Percentiles rank a stretch among this genome's conserved stretches.
Evolutionary conservation across 1,140 invertebrate species (phyloP).

Genomic region (Apis florea): DNA sequence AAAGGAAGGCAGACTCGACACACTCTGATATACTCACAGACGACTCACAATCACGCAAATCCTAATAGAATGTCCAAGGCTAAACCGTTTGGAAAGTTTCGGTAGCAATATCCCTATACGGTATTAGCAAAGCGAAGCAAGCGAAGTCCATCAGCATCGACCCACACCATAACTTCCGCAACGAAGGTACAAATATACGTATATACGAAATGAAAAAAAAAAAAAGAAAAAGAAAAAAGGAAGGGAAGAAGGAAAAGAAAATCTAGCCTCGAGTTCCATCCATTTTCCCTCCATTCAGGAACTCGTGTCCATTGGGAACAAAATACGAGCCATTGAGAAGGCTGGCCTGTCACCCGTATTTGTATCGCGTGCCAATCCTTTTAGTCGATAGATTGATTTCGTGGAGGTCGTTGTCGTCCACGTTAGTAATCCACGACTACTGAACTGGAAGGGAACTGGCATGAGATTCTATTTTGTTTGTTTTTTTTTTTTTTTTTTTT

Average conservation of each 20-base stretch:
- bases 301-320: background rate
- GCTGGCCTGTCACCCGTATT: background rate
- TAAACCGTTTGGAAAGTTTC: background rate
- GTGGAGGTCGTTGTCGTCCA: background rate
- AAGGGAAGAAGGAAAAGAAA: background rate
- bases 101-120: background rate
- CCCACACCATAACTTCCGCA: background rate
- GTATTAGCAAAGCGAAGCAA: background rate
- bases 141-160: background rate
- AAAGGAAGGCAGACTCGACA: too few relatives aligned
- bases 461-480: too few relatives aligned
- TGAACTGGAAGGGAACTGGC: too few relatives aligned
- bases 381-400: background rate
- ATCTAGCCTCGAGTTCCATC: background rate
- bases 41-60: too few relatives aligned
- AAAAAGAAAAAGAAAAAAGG: background rate
- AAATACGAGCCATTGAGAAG: background rate
- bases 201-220: too few relatives aligned
- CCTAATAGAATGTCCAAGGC: background rate
- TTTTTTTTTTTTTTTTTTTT: too few relatives aligned
- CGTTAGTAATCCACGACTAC: background rate
- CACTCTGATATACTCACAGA: too few relatives aligned
- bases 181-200: background rate
- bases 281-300: background rate
- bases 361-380: conserved; percentile 4